Evolutionary conservation across 2,797 vertebrate genomes (phyloP), one percentile per base, ranked within the genome.

Genomic region (Sparidentex hasta): DNA sequence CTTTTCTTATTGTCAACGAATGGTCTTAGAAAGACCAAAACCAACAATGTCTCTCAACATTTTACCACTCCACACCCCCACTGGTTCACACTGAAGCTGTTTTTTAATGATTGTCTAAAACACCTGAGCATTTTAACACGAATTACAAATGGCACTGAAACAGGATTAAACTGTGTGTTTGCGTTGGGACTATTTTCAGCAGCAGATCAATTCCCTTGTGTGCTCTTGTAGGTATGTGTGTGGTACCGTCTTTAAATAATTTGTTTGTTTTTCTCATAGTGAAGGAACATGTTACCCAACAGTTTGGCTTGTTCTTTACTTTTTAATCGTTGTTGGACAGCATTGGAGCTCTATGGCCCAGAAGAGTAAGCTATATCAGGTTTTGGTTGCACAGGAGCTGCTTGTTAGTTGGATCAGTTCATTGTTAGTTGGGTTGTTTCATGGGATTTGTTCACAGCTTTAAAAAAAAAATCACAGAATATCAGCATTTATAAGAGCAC

Each of bases 351-450:
- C 9, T 47, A 20, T 14, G 7, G 17, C 43, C 59, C 3, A 38
- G 27, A 74, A 13, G 54, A 54, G 54, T 11, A 12, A 20, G 20
- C 13, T 51, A 52, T 43, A n/a, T 52, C 16, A 47, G 44, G n/a
- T 56, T 17, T 6, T 48, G 54, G 14, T 16, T 43, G 17, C 25
- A 72, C 27, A 2, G 23, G 4, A 54, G 7, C 57, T 17, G 4
- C 46, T 43, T 56, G 6, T 43, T 52, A 51, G 20, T 54, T 0
- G 27, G 48, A 27, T 33, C 2, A 11, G 17, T 48, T 41, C 21
- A 29, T 55, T 69, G 33, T 29, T 61, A n/a, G 5, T 65, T 76
- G 63, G 48, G 50, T 18, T 55, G 3, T 59, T 80, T 33, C 43
- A 8, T 25, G 21, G 33, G 20, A 33, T 67, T 70, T 69, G 29